Evolutionary conservation across 2,797 vertebrate genomes (phyloP).

Genomic region (Sebastes jordani): DNA sequence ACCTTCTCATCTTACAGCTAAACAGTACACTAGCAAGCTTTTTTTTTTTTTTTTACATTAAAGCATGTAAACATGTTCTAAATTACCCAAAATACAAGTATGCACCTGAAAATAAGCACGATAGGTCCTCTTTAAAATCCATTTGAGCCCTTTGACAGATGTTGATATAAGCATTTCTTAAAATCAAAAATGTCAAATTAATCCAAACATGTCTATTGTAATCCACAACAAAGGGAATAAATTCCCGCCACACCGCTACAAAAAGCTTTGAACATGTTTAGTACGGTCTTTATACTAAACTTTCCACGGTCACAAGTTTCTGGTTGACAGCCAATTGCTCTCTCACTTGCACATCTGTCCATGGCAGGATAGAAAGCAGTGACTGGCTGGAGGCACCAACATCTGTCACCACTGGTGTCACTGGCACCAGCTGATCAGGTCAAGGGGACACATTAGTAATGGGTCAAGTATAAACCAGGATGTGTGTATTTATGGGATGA

Average conservation of each 20-base stretch:
- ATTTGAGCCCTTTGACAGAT: neutral
- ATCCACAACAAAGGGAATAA: neutral
- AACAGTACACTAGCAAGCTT: no score
- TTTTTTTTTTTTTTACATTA: no score
- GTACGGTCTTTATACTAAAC: neutral
- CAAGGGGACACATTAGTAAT: conserved; percentile 2
- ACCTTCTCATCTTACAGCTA: no score
- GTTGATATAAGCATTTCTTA: neutral
- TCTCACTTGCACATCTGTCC: conserved; percentile 62
- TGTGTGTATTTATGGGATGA: neutral
- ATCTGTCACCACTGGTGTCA: conserved; percentile 65
- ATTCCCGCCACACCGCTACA: rapidly evolving
- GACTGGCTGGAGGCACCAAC: conserved; percentile 53
- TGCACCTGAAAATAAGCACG: no score
- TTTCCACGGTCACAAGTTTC: conserved; percentile 6
- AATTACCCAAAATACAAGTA: no score
- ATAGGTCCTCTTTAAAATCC: no score
- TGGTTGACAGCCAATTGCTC: conserved; percentile 5
- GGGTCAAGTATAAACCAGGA: conserved; percentile 6
- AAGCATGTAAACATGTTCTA: no score
- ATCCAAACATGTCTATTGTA: neutral
- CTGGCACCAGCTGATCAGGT: conserved; percentile 44
- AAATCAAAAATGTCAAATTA: neutral
- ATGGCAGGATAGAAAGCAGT: conserved; percentile 11
- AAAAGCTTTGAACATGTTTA: neutral